Evolutionary conservation across 2,113 vertebrate genomes (phyloP).

Genomic region (Heloderma charlesbogerti): DNA sequence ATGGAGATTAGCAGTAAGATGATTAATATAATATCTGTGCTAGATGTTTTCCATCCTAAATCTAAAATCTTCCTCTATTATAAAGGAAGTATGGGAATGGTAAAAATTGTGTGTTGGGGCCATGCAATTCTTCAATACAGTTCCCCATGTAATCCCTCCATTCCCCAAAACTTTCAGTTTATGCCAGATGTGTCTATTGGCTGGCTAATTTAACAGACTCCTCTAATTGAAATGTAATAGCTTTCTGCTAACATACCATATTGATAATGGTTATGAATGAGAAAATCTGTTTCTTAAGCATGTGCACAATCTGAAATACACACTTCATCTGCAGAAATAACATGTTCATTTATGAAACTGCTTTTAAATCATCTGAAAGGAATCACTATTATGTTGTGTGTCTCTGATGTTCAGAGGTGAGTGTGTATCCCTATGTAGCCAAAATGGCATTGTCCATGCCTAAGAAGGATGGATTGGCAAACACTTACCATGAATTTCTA

Average conservation of each 20-base stretch:
- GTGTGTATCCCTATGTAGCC: neutral
- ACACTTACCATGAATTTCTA: neutral
- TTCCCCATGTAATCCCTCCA: conserved; percentile 37
- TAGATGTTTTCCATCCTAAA: neutral
- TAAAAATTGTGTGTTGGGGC: neutral
- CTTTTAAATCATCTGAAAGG: conserved; percentile 66
- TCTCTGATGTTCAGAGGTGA: neutral
- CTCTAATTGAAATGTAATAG: conserved; percentile 63
- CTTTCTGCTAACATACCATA: conserved; percentile 55
- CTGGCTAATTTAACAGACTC: conserved; percentile 69
- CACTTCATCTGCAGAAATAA: conserved; percentile 56
- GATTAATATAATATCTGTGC: neutral
- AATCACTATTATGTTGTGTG: conserved; percentile 31
- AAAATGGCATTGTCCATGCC: neutral
- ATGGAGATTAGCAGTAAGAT: neutral
- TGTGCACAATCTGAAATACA: conserved; percentile 65
- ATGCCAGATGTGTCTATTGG: conserved; percentile 67
- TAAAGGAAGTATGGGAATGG: neutral
- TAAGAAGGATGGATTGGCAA: neutral
- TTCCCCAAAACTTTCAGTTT: conserved; percentile 54
- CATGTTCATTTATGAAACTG: conserved; percentile 55
- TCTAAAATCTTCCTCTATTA: neutral
- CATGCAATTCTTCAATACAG: neutral
- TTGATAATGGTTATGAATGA: conserved; percentile 66
- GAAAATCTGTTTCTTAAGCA: conserved; percentile 61